Conservation (phyloP, 30 jellyfish, hydroid and myxozoan species). For the Chrysaora quinquecirrha region DNA sequence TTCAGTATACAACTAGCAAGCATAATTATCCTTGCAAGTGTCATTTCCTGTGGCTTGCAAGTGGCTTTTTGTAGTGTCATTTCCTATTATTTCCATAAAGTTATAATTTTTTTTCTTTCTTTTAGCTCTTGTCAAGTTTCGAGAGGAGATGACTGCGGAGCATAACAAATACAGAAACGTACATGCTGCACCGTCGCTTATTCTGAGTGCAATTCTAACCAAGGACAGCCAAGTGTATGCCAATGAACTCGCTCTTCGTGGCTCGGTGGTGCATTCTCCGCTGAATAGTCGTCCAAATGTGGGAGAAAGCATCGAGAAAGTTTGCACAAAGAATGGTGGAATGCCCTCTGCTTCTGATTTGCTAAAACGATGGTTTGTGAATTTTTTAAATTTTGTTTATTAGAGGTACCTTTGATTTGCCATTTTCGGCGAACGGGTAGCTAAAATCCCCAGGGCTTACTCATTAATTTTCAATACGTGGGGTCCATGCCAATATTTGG, state of each 20-base stretch:
- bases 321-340: conserved; percentile 81
- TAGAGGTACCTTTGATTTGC: no score
- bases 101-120: background rate
- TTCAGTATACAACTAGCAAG: no score
- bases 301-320: conserved; percentile 95
- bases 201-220: conserved; percentile 62
- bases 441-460: no score
- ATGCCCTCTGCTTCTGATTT: conserved; percentile 89
- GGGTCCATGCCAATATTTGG: no score
- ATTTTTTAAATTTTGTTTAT: no score
- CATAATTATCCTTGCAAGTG: no score
- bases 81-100: no score
- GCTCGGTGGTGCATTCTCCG: conserved; percentile 86
- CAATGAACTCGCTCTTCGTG: conserved; percentile 78
- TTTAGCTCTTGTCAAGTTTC: conserved; percentile 74
- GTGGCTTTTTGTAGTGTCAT: no score
- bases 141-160: conserved; percentile 76
- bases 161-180: conserved; percentile 81
- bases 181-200: conserved; percentile 68
- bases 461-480: no score
- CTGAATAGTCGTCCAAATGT: conserved; percentile 63
- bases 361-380: conserved; percentile 77
- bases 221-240: conserved; percentile 91
- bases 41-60: no score
- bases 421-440: no score